Evolutionary conservation across 2,113 vertebrate genomes (phyloP).

Genomic region (Microtus pennsylvanicus): DNA sequence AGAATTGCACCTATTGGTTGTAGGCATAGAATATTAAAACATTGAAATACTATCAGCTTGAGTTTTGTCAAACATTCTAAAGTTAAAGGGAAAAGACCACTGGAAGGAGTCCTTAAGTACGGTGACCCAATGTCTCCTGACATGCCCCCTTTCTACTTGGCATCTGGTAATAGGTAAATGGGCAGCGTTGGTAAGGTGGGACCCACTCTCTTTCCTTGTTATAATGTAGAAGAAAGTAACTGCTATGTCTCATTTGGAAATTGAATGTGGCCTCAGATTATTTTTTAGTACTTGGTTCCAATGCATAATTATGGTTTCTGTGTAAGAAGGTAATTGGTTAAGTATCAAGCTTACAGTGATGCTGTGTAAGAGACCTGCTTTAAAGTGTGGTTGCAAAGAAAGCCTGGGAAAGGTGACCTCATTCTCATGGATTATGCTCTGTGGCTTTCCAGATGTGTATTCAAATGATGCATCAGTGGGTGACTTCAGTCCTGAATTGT

Average conservation of each 20-base stretch:
- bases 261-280: constrained; percentile 43
- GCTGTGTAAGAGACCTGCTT: constrained; percentile 9
- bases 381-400: background rate
- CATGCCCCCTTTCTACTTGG: background rate
- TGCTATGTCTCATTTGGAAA: background rate
- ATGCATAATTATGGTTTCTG: constrained; percentile 47
- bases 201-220: background rate
- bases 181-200: background rate
- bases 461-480: background rate
- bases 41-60: constrained; percentile 58
- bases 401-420: background rate
- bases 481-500: background rate
- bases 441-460: background rate
- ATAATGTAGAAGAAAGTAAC: background rate
- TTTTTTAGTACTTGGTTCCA: constrained; percentile 50
- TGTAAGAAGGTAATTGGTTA: constrained; percentile 12
- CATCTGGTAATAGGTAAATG: background rate
- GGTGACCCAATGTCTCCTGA: background rate
- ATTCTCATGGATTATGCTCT: background rate
- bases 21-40: constrained; percentile 16
- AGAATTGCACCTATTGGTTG: background rate
- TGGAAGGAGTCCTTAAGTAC: background rate
- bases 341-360: constrained; percentile 40
- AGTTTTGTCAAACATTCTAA: constrained; percentile 75
- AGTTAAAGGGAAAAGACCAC: constrained; percentile 55